These are phyloP conservation scores for Drosophila ananassae DNA, from an alignment of 1,140 invertebrate species.

Conservation along the genomic window DNA sequence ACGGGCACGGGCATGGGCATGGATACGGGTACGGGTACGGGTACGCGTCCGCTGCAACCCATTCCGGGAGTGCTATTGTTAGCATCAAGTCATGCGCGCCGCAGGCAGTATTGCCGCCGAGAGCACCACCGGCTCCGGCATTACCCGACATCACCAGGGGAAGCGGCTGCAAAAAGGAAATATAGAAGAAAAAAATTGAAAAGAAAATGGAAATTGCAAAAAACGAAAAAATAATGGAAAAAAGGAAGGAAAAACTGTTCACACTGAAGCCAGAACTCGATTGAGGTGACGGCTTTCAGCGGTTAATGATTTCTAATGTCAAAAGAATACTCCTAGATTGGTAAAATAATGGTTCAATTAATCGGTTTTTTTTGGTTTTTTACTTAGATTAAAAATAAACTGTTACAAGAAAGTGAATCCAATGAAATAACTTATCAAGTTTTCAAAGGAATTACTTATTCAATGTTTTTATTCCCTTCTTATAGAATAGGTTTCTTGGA, in stretches of 20 bases:
- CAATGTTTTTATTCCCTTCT: too few relatives aligned
- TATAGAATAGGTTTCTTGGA: too few relatives aligned
- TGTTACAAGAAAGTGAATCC: too few relatives aligned
- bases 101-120: conserved; percentile 41
- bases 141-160: conserved; percentile 11
- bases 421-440: too few relatives aligned
- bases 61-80: conserved; percentile 71
- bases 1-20: too few relatives aligned
- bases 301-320: background rate
- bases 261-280: conserved; percentile 7
- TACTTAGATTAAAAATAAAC: too few relatives aligned
- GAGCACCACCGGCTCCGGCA: conserved; percentile 9
- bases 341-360: background rate
- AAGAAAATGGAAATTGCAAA: conserved; percentile 32
- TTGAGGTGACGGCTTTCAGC: conserved; percentile 17
- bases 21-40: background rate
- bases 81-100: conserved; percentile 74
- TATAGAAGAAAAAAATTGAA: conserved; percentile 23
- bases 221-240: background rate
- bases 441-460: too few relatives aligned
- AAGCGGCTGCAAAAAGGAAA: background rate
- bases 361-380: too few relatives aligned
- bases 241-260: conserved; percentile 5
- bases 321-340: background rate
- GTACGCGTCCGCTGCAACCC: conserved; percentile 28